Evolutionary conservation across 1,140 invertebrate genomes (phyloP).

Genomic region (Panagrolaimus sp.): DNA sequence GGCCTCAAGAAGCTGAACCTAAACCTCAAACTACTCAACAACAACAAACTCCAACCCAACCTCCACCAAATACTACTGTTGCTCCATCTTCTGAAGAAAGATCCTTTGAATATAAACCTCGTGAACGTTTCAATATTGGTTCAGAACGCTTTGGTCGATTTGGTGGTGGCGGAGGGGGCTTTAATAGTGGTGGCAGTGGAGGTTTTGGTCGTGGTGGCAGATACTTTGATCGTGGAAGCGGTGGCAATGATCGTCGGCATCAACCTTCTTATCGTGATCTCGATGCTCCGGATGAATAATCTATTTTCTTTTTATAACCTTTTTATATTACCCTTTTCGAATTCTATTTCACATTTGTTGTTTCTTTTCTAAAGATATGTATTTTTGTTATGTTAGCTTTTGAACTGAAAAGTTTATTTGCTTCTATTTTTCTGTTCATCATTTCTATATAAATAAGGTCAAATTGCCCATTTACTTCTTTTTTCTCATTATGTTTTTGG

Average conservation of each 20-base stretch:
- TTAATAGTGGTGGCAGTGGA: slow-evolving; percentile 12
- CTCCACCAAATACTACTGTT: background rate
- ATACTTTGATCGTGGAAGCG: slow-evolving; percentile 14
- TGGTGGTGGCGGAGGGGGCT: slow-evolving; percentile 27
- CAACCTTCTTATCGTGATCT: slow-evolving; percentile 77
- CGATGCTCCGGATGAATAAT: slow-evolving; percentile 70
- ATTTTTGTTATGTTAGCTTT: background rate
- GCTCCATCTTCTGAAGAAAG: background rate
- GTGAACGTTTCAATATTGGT: background rate
- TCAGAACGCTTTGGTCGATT: slow-evolving; percentile 18
- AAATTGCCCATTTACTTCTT: no score
- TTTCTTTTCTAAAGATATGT: background rate
- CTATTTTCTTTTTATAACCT: slow-evolving; percentile 23
- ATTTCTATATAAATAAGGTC: no score
- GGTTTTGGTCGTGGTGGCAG: slow-evolving; percentile 10
- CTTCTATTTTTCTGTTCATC: no score
- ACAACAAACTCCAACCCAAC: slow-evolving; percentile 25
- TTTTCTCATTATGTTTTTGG: no score
- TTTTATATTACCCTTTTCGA: slow-evolving; percentile 8
- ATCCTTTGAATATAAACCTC: background rate
- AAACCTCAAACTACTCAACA: slow-evolving; percentile 37
- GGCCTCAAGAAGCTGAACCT: slow-evolving; percentile 80
- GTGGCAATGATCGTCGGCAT: slow-evolving; percentile 65
- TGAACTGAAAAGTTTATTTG: no score
- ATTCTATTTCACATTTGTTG: background rate